Conservation (phyloP, 2,113 vertebrate genomes). For the Lampris megalopsis region DNA sequence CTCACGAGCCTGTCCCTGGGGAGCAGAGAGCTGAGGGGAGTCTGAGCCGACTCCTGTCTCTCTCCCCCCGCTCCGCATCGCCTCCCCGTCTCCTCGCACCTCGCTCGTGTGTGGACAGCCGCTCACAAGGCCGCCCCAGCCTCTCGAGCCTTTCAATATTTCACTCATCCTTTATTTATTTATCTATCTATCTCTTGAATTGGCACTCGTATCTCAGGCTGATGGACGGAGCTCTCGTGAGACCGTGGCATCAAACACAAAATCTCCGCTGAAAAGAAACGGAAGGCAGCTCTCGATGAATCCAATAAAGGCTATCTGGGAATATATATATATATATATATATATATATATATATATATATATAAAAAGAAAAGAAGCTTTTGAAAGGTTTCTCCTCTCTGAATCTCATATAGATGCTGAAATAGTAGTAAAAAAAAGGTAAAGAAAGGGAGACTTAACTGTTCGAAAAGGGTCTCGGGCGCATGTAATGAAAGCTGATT, state of each 20-base stretch:
- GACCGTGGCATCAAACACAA: constrained; percentile 1
- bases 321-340: neutral
- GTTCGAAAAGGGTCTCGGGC: neutral
- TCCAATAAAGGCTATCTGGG: neutral
- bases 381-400: neutral
- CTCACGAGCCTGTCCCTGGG: neutral
- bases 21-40: constrained; percentile 7
- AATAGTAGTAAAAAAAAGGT: neutral
- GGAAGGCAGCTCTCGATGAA: constrained; percentile 1
- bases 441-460: neutral
- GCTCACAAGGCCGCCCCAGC: constrained; percentile 10
- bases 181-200: constrained; percentile 6
- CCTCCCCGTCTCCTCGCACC: constrained; percentile 18
- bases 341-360: neutral
- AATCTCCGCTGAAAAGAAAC: neutral
- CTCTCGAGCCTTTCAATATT: constrained; percentile 16
- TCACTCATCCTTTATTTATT: constrained; percentile 25
- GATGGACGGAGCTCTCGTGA: constrained; percentile 29
- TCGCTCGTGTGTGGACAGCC: constrained; percentile 14
- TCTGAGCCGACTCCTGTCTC: neutral
- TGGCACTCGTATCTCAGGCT: constrained; percentile 4
- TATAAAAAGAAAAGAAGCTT: neutral
- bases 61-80: constrained; percentile 1
- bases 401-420: neutral
- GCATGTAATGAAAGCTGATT: neutral